These are phyloP conservation scores for Phacellophora camtschatica DNA, from an alignment of 30 jellyfish, hydroid and myxozoan species.

Conservation along the genomic window DNA sequence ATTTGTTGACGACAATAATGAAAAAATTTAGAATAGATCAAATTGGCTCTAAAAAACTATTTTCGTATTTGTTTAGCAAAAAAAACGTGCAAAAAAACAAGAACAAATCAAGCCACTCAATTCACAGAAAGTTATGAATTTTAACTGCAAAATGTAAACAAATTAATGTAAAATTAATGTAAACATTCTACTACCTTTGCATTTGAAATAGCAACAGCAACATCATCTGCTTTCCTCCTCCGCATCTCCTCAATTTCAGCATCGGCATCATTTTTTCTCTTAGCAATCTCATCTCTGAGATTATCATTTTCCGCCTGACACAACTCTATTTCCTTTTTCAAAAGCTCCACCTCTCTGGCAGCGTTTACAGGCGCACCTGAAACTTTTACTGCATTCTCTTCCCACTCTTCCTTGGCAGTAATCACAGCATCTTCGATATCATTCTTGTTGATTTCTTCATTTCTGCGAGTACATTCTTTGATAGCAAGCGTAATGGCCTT, in stretches of 20 bases:
- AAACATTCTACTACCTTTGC: neutral
- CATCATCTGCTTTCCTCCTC: neutral
- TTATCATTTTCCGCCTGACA: neutral
- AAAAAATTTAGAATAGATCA: no score
- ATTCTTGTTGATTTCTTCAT: neutral
- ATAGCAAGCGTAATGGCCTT: constrained; percentile 18
- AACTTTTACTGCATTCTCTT: neutral
- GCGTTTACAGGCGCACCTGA: neutral
- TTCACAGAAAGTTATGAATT: no score
- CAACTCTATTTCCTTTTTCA: neutral
- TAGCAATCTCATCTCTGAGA: neutral
- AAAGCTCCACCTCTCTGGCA: neutral
- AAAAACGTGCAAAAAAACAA: no score
- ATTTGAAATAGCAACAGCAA: neutral
- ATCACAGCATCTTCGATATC: neutral
- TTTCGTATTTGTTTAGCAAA: no score
- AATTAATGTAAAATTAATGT: no score
- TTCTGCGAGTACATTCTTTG: neutral
- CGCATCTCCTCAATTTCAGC: neutral
- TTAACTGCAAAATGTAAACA: no score
- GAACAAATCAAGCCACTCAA: no score
- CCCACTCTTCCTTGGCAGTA: constrained; percentile 10
- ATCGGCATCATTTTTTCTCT: neutral
- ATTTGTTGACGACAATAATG: no score
- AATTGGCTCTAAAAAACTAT: no score